Evolutionary conservation across 2,113 vertebrate species (phyloP).

Genomic region (Sylvietta virens): DNA sequence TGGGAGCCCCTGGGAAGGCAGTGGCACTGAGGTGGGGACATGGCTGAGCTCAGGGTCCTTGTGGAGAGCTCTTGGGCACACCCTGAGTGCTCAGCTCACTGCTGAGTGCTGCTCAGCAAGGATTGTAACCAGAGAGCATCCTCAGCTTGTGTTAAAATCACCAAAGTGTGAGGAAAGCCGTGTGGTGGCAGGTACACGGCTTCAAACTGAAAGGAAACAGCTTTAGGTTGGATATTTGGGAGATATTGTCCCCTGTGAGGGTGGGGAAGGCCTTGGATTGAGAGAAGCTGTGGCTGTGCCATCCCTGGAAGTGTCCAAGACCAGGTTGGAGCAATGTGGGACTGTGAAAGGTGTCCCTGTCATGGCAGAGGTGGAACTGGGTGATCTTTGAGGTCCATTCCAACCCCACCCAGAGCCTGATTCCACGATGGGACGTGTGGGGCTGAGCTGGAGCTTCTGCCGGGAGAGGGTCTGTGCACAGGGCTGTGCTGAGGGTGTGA

Average conservation of each 20-base stretch:
- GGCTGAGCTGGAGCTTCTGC: no score
- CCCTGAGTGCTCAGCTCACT: background rate
- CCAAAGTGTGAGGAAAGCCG: background rate
- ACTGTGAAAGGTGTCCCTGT: background rate
- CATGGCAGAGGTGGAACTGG: background rate
- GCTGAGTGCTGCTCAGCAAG: background rate
- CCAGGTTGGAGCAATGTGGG: background rate
- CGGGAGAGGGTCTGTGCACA: background rate
- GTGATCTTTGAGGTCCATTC: background rate
- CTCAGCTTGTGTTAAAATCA: background rate
- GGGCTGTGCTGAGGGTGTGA: accelerated
- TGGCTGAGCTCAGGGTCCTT: background rate
- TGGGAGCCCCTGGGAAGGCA: background rate
- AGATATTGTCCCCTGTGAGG: background rate
- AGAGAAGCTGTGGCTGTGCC: background rate
- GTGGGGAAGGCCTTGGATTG: background rate
- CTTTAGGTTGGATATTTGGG: background rate
- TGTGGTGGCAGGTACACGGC: accelerated
- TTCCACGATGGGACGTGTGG: accelerated
- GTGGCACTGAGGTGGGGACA: background rate
- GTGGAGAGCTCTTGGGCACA: background rate
- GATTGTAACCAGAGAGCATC: background rate
- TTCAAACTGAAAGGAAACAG: background rate
- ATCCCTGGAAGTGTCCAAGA: background rate
- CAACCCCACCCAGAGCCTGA: background rate